Conservation (phyloP, 2,797 vertebrate genomes). For the Pagetopsis macropterus region DNA sequence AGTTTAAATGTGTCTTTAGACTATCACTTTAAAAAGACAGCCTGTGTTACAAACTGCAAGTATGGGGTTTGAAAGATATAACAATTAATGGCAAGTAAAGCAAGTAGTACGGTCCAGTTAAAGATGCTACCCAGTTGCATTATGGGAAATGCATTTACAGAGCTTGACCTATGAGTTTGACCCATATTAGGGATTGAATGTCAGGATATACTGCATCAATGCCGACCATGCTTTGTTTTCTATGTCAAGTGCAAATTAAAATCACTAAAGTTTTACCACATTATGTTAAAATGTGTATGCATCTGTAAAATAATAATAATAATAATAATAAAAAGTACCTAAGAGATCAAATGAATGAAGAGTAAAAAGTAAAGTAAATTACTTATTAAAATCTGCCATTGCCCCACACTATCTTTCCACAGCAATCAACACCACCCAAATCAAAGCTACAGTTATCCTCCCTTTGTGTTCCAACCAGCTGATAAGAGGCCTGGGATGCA, state of each 20-base stretch:
- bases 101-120: neutral
- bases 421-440: neutral
- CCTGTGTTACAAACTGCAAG: neutral
- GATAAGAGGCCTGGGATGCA: slow-evolving; percentile 9
- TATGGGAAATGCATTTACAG: neutral
- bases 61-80: neutral
- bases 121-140: neutral
- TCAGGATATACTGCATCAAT: neutral
- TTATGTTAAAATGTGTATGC: neutral
- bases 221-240: neutral
- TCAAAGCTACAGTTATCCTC: neutral
- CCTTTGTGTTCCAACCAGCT: slow-evolving; percentile 21
- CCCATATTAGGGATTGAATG: neutral
- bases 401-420: neutral
- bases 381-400: neutral
- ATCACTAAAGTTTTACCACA: too few species aligned
- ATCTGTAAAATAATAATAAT: too few species aligned
- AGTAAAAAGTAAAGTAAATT: neutral
- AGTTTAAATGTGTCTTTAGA: neutral
- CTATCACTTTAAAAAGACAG: neutral
- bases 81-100: neutral
- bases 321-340: neutral
- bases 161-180: neutral
- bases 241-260: neutral
- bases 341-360: neutral